Conservation (phyloP, 2,888 invertebrate genomes). For the Pammene aurita region DNA sequence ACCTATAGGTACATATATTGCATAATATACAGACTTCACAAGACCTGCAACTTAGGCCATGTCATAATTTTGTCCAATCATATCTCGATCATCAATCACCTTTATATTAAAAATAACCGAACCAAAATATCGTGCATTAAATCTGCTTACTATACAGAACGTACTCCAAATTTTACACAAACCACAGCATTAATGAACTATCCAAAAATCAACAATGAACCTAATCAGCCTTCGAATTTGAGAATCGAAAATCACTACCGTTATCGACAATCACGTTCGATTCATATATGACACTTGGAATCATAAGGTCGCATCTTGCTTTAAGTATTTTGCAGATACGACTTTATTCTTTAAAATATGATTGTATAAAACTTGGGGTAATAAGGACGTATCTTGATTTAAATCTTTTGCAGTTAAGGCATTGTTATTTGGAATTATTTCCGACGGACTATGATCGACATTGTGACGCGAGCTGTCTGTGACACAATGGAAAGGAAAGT, state of each 20-base stretch:
- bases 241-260: constrained; percentile 69
- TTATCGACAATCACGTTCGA: constrained; percentile 70
- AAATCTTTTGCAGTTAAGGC: constrained; percentile 1
- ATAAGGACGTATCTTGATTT: constrained; percentile 34
- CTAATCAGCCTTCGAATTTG: constrained; percentile 69
- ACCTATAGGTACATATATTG: not conserved
- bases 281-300: constrained; percentile 55
- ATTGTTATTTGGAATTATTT: constrained; percentile 10
- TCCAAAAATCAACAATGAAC: constrained; percentile 64
- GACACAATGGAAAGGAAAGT: constrained; percentile 78
- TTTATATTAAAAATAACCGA: constrained; percentile 10
- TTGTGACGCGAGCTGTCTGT: constrained; percentile 61
- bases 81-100: constrained; percentile 31
- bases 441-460: constrained; percentile 69
- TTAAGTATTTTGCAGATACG: not conserved
- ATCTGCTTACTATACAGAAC: constrained; percentile 39
- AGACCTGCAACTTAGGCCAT: constrained; percentile 4
- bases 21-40: not conserved
- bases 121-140: constrained; percentile 38
- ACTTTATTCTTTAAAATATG: constrained; percentile 49
- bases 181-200: constrained; percentile 39
- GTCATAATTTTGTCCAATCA: constrained; percentile 32
- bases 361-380: constrained; percentile 49
- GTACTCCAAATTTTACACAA: constrained; percentile 37
- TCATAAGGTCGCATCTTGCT: constrained; percentile 30